Evolutionary conservation across 2,797 vertebrate species (phyloP), one percentile per base, ranked within the genome.

Genomic region (Paratrypauchen microcephalus): DNA sequence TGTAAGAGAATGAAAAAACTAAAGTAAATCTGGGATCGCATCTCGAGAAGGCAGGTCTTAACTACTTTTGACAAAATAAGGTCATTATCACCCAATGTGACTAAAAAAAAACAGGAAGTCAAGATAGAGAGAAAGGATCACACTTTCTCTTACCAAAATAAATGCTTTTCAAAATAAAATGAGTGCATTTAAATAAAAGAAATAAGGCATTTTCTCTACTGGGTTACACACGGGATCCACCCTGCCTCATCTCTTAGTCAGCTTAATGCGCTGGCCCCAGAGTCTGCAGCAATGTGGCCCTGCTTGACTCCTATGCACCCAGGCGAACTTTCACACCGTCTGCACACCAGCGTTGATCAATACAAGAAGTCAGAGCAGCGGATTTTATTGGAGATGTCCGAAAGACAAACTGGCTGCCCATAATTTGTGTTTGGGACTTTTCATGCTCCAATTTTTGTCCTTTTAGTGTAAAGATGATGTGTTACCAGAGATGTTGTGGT

Each of bases 331-430:
- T 56, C 45, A 71, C 32, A 36, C 50, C 70, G 24, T 36, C 68
- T 54, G 55, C 60, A 65, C 41, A 65, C 18, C 47, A 77, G 21
- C 59, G 50, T 36, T 50, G 24, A 62, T 75, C 48, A 61, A 73
- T 64, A n/a, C 9, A 9, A 56, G 64, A 52, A 36, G n/a, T 15
- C 48, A 56, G 68, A 73, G 65, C 0, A 55, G 23, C 15, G 16
- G 6, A 24, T 71, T 66, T 69, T 66, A 69, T 55, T 19, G n/a
- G 19, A 72, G 5, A 55, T 70, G 50, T 23, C 64, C 61, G n/a
- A 36, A 65, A 30, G 55, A 66, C 67, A 72, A 69, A 64, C 16
- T 63, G 11, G 39, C 36, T 21, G 54, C 23, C 52, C 56, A 28
- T 15, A 39, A 47, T 39, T 36, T 63, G 61, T 63, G 21, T 45